phyloP scores from a whole-genome alignment of 37 sponge, comb jelly and placozoan species.

The Axinella damicornis region DNA sequence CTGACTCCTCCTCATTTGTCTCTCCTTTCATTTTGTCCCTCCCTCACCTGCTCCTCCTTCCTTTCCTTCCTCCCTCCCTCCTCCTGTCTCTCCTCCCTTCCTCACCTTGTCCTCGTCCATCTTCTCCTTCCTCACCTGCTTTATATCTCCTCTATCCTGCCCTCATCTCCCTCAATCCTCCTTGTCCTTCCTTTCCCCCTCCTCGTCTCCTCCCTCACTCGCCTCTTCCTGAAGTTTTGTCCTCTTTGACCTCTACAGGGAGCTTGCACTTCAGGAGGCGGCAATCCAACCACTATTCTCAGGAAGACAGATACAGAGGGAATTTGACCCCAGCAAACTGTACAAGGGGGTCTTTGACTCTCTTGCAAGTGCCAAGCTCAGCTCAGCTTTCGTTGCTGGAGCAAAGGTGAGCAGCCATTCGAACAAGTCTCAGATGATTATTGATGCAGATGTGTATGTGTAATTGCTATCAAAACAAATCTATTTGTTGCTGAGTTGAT shows the following conservation, averaged over 20 bases:
- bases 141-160: no score
- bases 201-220: not conserved
- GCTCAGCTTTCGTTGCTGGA: slow-evolving; percentile 77
- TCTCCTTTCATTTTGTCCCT: no score
- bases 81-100: no score
- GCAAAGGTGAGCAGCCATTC: slow-evolving; percentile 66
- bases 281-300: slow-evolving; percentile 66
- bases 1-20: not conserved
- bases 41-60: not conserved
- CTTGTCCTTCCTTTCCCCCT: not conserved
- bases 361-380: slow-evolving; percentile 60
- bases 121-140: not conserved
- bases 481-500: no score
- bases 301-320: not conserved
- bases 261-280: slow-evolving; percentile 77
- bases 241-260: slow-evolving; percentile 60
- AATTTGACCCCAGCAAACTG: slow-evolving; percentile 44
- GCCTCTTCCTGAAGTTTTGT: not conserved
- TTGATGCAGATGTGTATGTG: no score
- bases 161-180: not conserved
- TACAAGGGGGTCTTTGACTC: slow-evolving; percentile 93
- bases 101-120: not conserved
- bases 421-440: no score
- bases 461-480: no score
- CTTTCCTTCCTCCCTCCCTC: not conserved